phyloP scores from a whole-genome alignment of 2,888 invertebrate species.

The Lithophane socia region DNA sequence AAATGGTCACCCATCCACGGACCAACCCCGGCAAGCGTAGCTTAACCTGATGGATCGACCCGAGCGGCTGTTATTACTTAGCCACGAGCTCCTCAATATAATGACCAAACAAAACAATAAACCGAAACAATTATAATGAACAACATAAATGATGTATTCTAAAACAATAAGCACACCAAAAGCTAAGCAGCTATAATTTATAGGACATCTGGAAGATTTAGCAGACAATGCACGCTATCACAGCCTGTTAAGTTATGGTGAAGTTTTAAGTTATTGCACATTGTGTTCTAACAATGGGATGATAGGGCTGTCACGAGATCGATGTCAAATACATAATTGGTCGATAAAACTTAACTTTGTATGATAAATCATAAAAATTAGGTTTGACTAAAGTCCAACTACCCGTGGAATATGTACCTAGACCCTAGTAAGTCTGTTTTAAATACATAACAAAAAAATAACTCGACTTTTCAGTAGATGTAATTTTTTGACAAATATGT shows the following conservation, averaged over 20 bases:
- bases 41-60: no score
- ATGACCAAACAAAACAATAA: no score
- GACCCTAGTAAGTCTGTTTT: neutral
- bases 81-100: no score
- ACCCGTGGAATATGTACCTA: neutral
- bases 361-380: neutral
- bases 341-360: neutral
- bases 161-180: constrained; percentile 10
- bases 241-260: constrained; percentile 40
- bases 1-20: no score
- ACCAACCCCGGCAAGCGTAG: no score
- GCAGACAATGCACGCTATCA: constrained; percentile 48
- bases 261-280: constrained; percentile 62
- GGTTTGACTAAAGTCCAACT: neutral
- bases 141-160: neutral
- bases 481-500: no score
- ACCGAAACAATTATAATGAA: constrained; percentile 1
- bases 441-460: neutral
- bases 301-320: constrained; percentile 30
- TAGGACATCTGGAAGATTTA: constrained; percentile 26
- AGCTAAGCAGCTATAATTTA: constrained; percentile 19
- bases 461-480: neutral
- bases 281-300: constrained; percentile 56
- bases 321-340: no score
- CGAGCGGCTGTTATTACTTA: no score